Percentiles rank a stretch among this genome's conserved stretches.
Evolutionary conservation across 1,140 invertebrate species (phyloP).

Genomic region (Linepithema humile): DNA sequence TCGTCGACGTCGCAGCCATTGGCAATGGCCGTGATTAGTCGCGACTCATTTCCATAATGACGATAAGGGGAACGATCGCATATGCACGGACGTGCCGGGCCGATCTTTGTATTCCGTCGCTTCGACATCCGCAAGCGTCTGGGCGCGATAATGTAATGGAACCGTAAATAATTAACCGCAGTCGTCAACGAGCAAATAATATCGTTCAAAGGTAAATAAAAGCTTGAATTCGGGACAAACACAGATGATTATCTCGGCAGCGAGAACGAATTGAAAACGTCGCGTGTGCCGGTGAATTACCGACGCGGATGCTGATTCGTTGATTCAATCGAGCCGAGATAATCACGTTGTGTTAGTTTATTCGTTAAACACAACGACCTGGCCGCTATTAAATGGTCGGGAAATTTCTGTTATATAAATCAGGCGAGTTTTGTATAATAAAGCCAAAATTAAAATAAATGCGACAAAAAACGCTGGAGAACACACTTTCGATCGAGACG

Average conservation of each 20-base stretch:
- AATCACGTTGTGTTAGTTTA: slow-evolving; percentile 32
- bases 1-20: slow-evolving; percentile 47
- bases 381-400: neutral
- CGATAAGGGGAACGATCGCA: neutral
- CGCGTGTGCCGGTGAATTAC: neutral
- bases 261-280: neutral
- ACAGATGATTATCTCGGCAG: neutral
- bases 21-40: slow-evolving; percentile 52
- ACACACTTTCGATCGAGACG: neutral
- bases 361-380: slow-evolving; percentile 16
- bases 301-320: neutral
- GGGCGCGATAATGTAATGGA: neutral
- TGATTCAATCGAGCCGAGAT: slow-evolving; percentile 15
- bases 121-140: neutral
- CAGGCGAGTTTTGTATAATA: neutral
- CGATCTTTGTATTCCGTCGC: neutral
- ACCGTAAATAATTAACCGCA: neutral
- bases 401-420: neutral
- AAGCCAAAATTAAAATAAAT: neutral
- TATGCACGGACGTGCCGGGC: neutral
- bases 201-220: neutral
- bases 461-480: neutral
- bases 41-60: slow-evolving; percentile 58
- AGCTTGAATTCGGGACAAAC: neutral
- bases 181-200: neutral